Evolutionary conservation across 2,113 vertebrate genomes (phyloP), one percentile per base, ranked within the genome.

Genomic region (Noctilio leporinus): DNA sequence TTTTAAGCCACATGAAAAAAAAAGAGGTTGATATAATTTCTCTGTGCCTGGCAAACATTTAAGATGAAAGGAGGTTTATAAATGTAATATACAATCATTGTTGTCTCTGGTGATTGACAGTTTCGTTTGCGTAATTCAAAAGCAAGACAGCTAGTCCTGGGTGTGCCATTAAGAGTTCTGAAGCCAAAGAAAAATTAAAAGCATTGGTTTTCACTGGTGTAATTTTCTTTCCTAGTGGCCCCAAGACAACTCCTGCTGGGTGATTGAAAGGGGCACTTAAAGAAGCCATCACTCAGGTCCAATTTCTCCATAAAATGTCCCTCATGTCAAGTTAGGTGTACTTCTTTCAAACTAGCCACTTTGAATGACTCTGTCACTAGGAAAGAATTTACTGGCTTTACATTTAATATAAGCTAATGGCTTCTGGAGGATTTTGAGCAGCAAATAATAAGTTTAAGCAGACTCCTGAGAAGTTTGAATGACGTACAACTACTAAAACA

Each of bases 311-410:
- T 96, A 97, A 98, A 97, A 94, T 22, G 40, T 94, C 94, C 77
- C 96, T 92, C 77, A 95, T 96, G 96, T 84, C 80, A 97, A 88
- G 86, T 95, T 97, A 83, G 93, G 84, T 85, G 88, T 93, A 97
- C 19, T 78, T 97, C 94, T 98, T 97, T 97, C 97, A 97, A 98
- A 94, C 96, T 93, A 97, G 97, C 96, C 92, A 77, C 97, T 97
- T 86, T 95, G 97, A 98, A 96, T 96, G 97, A 95, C 95, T 95
- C 95, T 98, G 97, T 97, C 97, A 98, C 98, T 98, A 98, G 98
- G 97, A 98, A 98, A 98, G 98, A 98, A 98, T 98, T 98, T 90
- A 97, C 96, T 98, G 97, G 96, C 97, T 97, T 98, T 97, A 94
- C 89, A 76, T 98, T 98, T 98, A 97, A 95, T 97, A 96, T 91